Evolutionary conservation across 1,140 invertebrate species (phyloP).

Genomic region (Stegodyphus mimosarum): DNA sequence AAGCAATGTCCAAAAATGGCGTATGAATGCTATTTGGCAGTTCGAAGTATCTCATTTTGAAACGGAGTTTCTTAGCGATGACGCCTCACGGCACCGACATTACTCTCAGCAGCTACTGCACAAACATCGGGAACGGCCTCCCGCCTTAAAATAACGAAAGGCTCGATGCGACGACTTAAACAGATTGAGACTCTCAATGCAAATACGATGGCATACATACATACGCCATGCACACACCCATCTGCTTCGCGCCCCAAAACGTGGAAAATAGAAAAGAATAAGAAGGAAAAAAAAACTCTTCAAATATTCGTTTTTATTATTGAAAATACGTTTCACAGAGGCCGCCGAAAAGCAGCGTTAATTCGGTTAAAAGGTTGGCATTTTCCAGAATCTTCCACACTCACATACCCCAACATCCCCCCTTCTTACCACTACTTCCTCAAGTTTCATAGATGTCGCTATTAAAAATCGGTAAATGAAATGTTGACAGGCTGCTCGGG

Average conservation of each 20-base stretch:
- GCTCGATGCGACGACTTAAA: conserved; percentile 50
- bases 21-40: not conserved
- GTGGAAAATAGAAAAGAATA: conserved; percentile 21
- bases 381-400: conserved; percentile 4
- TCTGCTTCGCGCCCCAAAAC: not conserved
- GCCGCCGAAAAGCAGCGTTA: conserved; percentile 22
- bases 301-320: conserved; percentile 61
- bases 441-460: conserved; percentile 9
- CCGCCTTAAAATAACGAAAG: conserved; percentile 51
- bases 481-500: conserved; percentile 46
- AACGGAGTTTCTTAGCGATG: conserved; percentile 17
- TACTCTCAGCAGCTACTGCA: conserved; percentile 30
- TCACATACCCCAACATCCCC: not conserved
- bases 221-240: not conserved
- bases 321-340: conserved; percentile 26
- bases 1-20: conserved; percentile 23
- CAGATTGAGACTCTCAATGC: conserved; percentile 56
- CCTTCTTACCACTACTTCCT: not conserved
- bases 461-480: conserved; percentile 57
- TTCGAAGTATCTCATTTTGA: conserved; percentile 28
- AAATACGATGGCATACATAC: conserved; percentile 21
- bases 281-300: conserved; percentile 41
- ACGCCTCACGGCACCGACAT: conserved; percentile 43
- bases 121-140: conserved; percentile 33
- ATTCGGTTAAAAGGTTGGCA: conserved; percentile 58